Evolutionary conservation across 2,888 invertebrate species (phyloP).

Genomic region (Tricholauxania praeusta): DNA sequence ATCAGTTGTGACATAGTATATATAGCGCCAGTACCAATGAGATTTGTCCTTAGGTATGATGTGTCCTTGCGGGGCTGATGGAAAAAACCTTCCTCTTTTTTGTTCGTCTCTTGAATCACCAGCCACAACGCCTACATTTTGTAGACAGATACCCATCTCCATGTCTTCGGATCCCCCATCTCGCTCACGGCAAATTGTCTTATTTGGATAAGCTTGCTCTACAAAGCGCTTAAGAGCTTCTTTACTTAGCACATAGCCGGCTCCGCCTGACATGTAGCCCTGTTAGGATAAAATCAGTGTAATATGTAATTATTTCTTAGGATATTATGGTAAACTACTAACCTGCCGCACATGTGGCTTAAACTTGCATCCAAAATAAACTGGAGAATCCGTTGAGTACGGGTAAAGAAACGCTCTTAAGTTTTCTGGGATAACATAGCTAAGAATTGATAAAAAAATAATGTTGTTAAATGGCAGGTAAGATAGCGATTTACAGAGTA

Average conservation of each 20-base stretch:
- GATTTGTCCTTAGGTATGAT: constrained; percentile 81
- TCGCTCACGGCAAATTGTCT: constrained; percentile 69
- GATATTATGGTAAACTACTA: constrained; percentile 47
- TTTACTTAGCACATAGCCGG: constrained; percentile 91
- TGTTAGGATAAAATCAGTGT: constrained; percentile 49
- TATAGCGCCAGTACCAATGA: constrained; percentile 96
- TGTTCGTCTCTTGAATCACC: constrained; percentile 88
- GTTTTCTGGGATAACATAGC: constrained; percentile 95
- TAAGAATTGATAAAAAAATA: constrained; percentile 63
- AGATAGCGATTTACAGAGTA: background rate
- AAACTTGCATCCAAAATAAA: constrained; percentile 93
- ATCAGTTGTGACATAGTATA: constrained; percentile 89
- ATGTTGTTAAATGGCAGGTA: constrained; percentile 1
- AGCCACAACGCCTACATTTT: constrained; percentile 85
- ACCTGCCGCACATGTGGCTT: constrained; percentile 73
- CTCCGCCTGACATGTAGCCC: constrained; percentile 91
- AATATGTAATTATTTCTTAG: constrained; percentile 10
- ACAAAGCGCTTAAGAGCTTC: constrained; percentile 84
- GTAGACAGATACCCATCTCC: constrained; percentile 78
- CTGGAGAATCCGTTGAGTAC: constrained; percentile 77
- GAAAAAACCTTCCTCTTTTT: constrained; percentile 91
- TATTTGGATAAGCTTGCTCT: constrained; percentile 76
- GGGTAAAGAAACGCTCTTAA: constrained; percentile 85
- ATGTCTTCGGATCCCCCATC: constrained; percentile 66
- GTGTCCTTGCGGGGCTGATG: constrained; percentile 81